Evolutionary conservation across 2,888 invertebrate species (phyloP), one percentile per base, ranked within the genome.

Genomic region (Cenopis cana): DNA sequence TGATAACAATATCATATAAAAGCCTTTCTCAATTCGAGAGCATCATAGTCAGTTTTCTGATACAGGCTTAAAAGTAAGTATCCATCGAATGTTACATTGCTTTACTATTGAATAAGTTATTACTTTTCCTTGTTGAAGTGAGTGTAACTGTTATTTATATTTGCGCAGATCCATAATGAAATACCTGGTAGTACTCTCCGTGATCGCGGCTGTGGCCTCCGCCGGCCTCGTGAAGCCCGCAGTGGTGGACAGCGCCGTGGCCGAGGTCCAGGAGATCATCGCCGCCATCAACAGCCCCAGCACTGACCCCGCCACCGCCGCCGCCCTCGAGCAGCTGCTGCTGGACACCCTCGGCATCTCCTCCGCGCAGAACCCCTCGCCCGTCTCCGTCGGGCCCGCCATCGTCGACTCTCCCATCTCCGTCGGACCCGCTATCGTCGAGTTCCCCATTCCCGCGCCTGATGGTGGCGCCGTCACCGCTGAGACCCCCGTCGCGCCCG

Each of bases 141-240:
- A 54, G 20, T 54, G 8, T 24, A 38, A 3, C 12, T 38, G 38
- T 12, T 38, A 12, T 11, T 38, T 46, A n/a, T 46, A n/a, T n/a
- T n/a, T 46, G n/a, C n/a, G 12, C 75, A 86, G 85, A 81, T 69
- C 72, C 76, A 83, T 82, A 72, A 90, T 89, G 90, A 89, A 89
- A 82, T 85, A 83, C 82, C 78, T 87, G 79, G 70, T 88, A 69
- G 86, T 82, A 50, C 82, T 89, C 78, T 82, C 78, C 69, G 82
- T 84, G 74, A 65, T 87, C 70, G 79, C 85, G 74, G 86, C 85
- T 73, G 77, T 87, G 73, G 83, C 86, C 52, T 76, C 75, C 59
- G 86, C 85, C 75, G 70, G 69, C 74, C 24, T 9, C 18, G 18
- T 76, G 67, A 82, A 81, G 72, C 83, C 84, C 12, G 66, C 76